These are phyloP conservation scores for Centropyge bicolor DNA, from an alignment of 2,797 vertebrate species.

Conservation along the genomic window DNA sequence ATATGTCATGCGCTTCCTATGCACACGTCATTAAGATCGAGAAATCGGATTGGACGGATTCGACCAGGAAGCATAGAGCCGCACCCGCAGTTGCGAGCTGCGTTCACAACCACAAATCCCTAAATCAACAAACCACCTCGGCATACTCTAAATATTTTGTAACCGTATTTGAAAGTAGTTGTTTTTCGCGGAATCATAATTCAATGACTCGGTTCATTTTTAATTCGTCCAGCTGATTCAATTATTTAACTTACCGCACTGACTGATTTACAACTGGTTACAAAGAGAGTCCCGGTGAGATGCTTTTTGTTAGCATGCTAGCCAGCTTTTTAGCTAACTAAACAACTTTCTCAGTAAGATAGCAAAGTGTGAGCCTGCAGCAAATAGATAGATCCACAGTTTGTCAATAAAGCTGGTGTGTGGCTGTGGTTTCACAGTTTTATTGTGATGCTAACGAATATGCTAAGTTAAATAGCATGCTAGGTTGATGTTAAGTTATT, in stretches of 20 bases:
- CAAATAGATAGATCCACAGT: accelerated
- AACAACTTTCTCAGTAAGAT: background rate
- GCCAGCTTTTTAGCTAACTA: constrained; percentile 42
- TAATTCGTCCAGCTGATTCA: background rate
- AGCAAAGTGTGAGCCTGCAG: background rate
- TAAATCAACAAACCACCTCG: background rate
- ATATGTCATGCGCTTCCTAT: background rate
- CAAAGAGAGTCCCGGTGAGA: constrained; percentile 62
- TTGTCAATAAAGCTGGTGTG: background rate
- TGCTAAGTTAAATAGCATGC: background rate
- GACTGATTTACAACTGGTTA: constrained; percentile 20
- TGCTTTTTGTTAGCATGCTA: constrained; percentile 50
- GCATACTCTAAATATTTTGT: background rate
- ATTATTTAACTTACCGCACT: background rate
- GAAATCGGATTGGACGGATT: constrained; percentile 67
- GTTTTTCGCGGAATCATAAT: background rate
- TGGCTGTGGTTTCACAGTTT: background rate
- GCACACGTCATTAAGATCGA: accelerated
- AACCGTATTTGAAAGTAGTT: background rate
- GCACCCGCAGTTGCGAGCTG: constrained; percentile 59
- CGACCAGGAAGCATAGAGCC: constrained; percentile 46
- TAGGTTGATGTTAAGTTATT: background rate
- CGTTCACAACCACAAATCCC: constrained; percentile 63
- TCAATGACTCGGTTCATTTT: accelerated
- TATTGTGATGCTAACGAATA: background rate